phyloP scores from a whole-genome alignment of 2,888 invertebrate genomes.

The Pantelozetes paolii region DNA sequence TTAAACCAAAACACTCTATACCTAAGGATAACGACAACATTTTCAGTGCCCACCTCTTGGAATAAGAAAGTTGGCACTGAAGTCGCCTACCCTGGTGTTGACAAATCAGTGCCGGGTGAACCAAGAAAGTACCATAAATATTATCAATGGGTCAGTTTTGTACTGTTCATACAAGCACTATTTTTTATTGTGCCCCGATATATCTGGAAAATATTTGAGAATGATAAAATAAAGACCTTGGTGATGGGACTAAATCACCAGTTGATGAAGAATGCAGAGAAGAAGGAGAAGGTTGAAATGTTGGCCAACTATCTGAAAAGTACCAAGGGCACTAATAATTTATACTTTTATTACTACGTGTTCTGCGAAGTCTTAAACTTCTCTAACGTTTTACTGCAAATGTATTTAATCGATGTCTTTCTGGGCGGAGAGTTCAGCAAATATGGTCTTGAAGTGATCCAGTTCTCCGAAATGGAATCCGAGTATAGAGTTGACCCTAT shows the following conservation, averaged over 20 bases:
- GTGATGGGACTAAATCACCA: conserved; percentile 47
- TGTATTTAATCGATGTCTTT: conserved; percentile 48
- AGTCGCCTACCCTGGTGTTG: conserved; percentile 77
- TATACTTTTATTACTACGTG: conserved; percentile 47
- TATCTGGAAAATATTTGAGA: conserved; percentile 49
- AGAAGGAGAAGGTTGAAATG: conserved; percentile 44
- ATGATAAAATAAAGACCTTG: conserved; percentile 45
- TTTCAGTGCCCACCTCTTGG: conserved; percentile 74
- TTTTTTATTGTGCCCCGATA: conserved; percentile 49
- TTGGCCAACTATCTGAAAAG: conserved; percentile 46
- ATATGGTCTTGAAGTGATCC: conserved; percentile 48
- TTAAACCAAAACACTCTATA: too few species aligned
- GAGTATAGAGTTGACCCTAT: conserved; percentile 47
- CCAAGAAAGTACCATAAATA: conserved; percentile 71
- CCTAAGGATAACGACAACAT: too few species aligned
- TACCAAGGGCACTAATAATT: conserved; percentile 45
- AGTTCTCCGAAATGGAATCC: conserved; percentile 48
- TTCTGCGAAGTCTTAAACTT: conserved; percentile 49
- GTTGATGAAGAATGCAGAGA: conserved; percentile 44
- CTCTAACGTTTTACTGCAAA: conserved; percentile 48
- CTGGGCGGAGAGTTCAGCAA: conserved; percentile 48
- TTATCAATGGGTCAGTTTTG: conserved; percentile 94
- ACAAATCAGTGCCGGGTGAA: conserved; percentile 44
- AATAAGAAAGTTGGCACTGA: conserved; percentile 55
- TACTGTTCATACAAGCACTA: conserved; percentile 63